Base-by-base conservation (phyloP, 2,888 invertebrate genomes). In the Synanthedon myopaeformis region DNA sequence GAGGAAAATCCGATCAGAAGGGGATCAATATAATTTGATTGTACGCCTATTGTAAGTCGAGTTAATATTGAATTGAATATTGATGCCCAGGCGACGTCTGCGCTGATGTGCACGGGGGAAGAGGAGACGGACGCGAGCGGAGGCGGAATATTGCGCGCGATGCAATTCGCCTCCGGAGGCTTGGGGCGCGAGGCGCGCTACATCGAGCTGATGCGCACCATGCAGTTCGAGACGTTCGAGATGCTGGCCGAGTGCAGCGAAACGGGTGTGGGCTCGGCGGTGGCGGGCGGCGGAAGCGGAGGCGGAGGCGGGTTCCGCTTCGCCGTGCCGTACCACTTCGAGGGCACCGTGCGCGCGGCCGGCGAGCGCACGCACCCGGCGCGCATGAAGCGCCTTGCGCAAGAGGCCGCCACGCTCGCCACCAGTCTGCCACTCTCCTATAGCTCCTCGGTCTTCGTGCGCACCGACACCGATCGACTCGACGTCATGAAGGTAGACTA, bases 371-470 rank as follows among this genome's bases (percentile, higher is more conserved):
- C 94, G 58, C 95, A 95, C 79, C 95, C 96, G 1, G 91, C 94
- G 42, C 90, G 97, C 60, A 94, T 96, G 65, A 96, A 97, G 79
- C 91, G 98, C 17, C 90, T 98, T 54, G 97, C 98, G 53, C 98
- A 97, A 87, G 97, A 98, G 85, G 94, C 96, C 50, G 96, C 97
- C 58, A 97, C 97, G 41, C 90, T 98, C 53, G 96, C 96, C 61
- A 96, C 96, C 55, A 94, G 95, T 62, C 89, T 98, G 68, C 98
- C 98, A 59, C 90, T 98, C 55, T 96, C 96, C 52, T 95, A 94
- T 82, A 96, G 95, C 79, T 96, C 96, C 76, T 95, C 96, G 60
- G 97, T 98, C 59, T 98, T 98, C 89, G 97, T 98, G 60, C 91
- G 98, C 63, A 96, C 96, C 82, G 97, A 97, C 86, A 93, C 96